Evolutionary conservation across 2,113 vertebrate genomes (phyloP), one percentile per base, ranked within the genome.

Genomic region (Todiramphus chloris): DNA sequence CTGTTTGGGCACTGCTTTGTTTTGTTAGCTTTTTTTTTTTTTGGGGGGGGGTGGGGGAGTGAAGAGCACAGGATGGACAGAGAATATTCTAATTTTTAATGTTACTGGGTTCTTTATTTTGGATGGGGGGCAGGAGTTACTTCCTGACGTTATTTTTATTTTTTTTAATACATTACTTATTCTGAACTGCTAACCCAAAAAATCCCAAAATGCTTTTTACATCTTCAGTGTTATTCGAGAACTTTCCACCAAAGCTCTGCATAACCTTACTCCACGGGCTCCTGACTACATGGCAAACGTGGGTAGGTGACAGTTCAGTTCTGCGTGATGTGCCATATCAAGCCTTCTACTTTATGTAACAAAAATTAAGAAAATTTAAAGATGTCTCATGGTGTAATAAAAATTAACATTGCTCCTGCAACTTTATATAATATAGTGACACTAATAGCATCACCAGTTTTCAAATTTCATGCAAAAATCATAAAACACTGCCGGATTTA

Each of bases 171-270:
- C 15, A 2, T 73, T 63, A 13, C 4, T 85, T 56, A 31, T 56
- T 25, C 53, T 79, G 27, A 85, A 17, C 20, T 41, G 10, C 35
- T 87, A 23, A 92, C 21, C 9, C 3, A 5, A 56, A 85, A 86
- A 39, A 25, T 27, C 10, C 11, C 31, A 72, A 88, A 78, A 59
- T 78, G 13, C 11, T 62, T 75, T 58, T 41, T 76, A 17, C 41
- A 24, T 68, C 35, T 96, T 76, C 17, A 99, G 99, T 76, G 97
- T 93, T 63, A 99, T 99, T 93, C 97, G 99, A 74, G 99, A 99
- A 87, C 98, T 99, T 56, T 93, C 99, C 10, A 98, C 98, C 7
- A 99, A 98, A 97, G 98, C 99, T 1, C 97, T 99, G 39, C 98
- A 99, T 48, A 99, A 99, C 98, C 98, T 99, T 74, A 98, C 98